phyloP scores from a whole-genome alignment of 1,140 invertebrate genomes.

The Pogonomyrmex californicus region DNA sequence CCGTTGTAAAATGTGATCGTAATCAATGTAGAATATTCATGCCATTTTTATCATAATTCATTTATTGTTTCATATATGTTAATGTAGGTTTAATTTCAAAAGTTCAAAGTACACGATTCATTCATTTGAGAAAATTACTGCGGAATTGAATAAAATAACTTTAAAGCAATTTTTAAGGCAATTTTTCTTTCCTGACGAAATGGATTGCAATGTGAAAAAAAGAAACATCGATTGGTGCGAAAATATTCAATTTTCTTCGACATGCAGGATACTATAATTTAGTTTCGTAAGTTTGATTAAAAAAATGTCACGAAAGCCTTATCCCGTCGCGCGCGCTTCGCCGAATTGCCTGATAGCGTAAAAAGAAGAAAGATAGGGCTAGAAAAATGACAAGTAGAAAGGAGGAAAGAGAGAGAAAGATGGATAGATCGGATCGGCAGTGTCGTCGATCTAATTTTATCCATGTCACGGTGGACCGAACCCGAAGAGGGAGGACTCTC shows the following conservation, averaged over 20 bases:
- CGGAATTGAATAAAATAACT: not conserved
- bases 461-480: conserved; percentile 67
- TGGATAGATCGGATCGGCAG: conserved; percentile 68
- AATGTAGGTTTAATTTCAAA: not conserved
- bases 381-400: conserved; percentile 44
- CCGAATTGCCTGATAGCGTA: conserved; percentile 42
- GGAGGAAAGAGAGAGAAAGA: not conserved
- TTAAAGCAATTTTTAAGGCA: not conserved
- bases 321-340: not conserved
- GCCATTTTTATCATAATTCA: not conserved
- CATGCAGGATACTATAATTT: conserved; percentile 18
- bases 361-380: conserved; percentile 25
- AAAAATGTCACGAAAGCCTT: conserved; percentile 45
- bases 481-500: conserved; percentile 54
- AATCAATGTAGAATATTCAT: not conserved
- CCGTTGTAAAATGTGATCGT: not conserved
- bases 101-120: not conserved
- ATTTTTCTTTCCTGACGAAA: not conserved
- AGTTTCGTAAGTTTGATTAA: conserved; percentile 30
- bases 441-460: conserved; percentile 75
- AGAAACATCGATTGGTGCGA: not conserved
- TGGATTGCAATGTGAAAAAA: not conserved
- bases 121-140: not conserved
- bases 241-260: conserved; percentile 44
- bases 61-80: not conserved